Percentiles rank a stretch among this genome's conserved stretches.
Evolutionary conservation across 2,888 invertebrate species (phyloP).

Genomic region (Penaeus monodon): DNA sequence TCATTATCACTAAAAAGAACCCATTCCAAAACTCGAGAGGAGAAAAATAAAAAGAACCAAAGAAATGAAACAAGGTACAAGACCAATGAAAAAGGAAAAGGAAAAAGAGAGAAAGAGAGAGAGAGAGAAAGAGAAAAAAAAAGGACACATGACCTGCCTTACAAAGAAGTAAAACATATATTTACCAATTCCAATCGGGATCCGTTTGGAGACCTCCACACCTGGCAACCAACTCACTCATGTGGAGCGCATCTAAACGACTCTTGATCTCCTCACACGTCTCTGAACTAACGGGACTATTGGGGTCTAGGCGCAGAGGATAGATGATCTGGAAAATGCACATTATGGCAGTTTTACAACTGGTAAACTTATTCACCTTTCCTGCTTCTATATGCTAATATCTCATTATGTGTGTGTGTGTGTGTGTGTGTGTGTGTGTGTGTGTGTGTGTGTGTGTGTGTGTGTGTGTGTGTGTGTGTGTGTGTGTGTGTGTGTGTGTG

Average conservation of each 20-base stretch:
- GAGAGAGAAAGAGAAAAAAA: neutral
- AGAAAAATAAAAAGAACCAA: too few relatives aligned
- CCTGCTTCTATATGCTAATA: too few relatives aligned
- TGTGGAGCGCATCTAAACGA: conserved; percentile 27
- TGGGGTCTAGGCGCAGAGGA: conserved; percentile 66
- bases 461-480: too few relatives aligned
- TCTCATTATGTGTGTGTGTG: too few relatives aligned
- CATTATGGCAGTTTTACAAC: neutral
- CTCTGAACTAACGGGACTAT: conserved; percentile 65
- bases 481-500: too few relatives aligned
- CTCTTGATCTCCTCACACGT: conserved; percentile 65
- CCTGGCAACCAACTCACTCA: conserved; percentile 67
- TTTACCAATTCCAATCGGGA: conserved; percentile 72
- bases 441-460: too few relatives aligned
- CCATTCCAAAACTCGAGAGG: too few relatives aligned
- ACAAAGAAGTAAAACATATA: neutral
- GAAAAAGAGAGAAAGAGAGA: neutral
- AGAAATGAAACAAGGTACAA: neutral
- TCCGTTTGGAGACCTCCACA: conserved; percentile 69
- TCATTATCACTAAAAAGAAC: too few relatives aligned
- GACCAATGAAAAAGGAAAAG: neutral
- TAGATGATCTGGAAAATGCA: conserved; percentile 66
- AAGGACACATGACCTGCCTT: too few relatives aligned
- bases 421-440: too few relatives aligned
- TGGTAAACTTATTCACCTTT: too few relatives aligned